Percentiles rank a stretch among this genome's conserved stretches.
Evolutionary conservation across 2,888 invertebrate species (phyloP).

Genomic region (Hedya salicella): DNA sequence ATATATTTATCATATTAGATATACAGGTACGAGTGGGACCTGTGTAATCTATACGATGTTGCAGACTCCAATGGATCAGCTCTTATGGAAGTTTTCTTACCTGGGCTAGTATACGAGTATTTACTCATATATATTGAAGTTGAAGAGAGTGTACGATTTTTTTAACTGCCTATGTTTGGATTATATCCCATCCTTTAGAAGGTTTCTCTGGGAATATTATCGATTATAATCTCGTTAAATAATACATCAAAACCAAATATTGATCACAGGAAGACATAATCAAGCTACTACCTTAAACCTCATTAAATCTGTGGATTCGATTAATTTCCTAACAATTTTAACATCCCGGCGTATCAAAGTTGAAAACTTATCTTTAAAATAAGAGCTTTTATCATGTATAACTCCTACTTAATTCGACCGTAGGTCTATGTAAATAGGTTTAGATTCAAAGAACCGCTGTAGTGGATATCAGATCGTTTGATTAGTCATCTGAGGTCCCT

Average conservation of each 20-base stretch:
- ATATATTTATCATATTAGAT: background rate
- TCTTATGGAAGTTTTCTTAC: background rate
- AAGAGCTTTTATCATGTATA: background rate
- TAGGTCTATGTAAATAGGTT: background rate
- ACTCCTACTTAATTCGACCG: background rate
- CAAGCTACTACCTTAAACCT: background rate
- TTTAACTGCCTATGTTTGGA: no score
- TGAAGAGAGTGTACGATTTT: no score
- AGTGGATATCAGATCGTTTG: background rate
- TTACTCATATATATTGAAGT: no score
- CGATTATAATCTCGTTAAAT: no score
- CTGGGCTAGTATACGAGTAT: no score
- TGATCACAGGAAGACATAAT: conserved; percentile 16
- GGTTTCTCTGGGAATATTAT: no score
- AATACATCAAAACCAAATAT: background rate
- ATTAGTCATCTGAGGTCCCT: background rate
- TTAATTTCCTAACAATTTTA: conserved; percentile 23
- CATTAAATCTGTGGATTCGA: conserved; percentile 1
- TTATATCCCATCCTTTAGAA: no score
- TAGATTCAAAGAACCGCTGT: background rate
- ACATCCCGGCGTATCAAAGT: conserved; percentile 27
- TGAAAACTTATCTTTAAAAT: background rate
- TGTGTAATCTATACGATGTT: background rate
- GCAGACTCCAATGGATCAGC: background rate
- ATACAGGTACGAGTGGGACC: background rate